Percentiles rank a stretch among this genome's conserved stretches.
Conservation (phyloP, 2,797 vertebrate species). For the Lagodon rhomboides region DNA sequence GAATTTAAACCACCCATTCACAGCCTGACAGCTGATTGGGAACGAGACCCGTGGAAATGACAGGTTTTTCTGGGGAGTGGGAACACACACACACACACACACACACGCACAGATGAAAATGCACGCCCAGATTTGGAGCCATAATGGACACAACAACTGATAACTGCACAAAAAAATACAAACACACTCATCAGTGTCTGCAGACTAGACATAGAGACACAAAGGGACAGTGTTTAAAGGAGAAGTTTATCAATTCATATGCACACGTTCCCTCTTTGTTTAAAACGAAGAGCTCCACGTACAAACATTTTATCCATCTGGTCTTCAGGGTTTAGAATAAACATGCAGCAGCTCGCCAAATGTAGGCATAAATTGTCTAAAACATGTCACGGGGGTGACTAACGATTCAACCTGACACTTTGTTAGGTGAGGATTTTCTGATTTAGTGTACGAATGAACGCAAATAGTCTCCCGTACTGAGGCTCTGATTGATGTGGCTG, state of each 20-base stretch:
- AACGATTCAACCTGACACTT: slow-evolving; percentile 18
- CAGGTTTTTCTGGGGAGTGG: slow-evolving; percentile 45
- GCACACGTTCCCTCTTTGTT: slow-evolving; percentile 36
- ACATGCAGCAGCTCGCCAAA: slow-evolving; percentile 32
- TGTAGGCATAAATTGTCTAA: slow-evolving; percentile 5
- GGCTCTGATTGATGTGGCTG: slow-evolving; percentile 38
- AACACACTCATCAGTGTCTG: slow-evolving; percentile 18
- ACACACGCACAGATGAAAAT: slow-evolving; percentile 2
- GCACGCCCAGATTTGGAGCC: background rate
- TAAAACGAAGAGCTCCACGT: slow-evolving; percentile 37
- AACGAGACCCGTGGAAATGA: slow-evolving; percentile 62
- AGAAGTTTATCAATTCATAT: slow-evolving; percentile 22
- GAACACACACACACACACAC: slow-evolving; percentile 26
- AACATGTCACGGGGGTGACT: slow-evolving; percentile 14
- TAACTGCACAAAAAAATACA: slow-evolving; percentile 2
- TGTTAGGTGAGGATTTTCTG: slow-evolving; percentile 27
- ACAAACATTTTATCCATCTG: slow-evolving; percentile 31
- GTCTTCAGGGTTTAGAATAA: slow-evolving; percentile 41
- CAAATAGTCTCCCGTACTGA: slow-evolving; percentile 8
- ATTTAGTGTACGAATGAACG: slow-evolving; percentile 12
- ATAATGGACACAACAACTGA: slow-evolving; percentile 9
- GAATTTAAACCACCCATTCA: slow-evolving; percentile 77
- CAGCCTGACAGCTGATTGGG: slow-evolving; percentile 74
- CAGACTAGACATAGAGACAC: slow-evolving; percentile 1
- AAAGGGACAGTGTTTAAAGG: slow-evolving; percentile 26